Evolutionary conservation across 2,113 vertebrate species (phyloP), one percentile per base, ranked within the genome.

Genomic region (Setophaga petechia): DNA sequence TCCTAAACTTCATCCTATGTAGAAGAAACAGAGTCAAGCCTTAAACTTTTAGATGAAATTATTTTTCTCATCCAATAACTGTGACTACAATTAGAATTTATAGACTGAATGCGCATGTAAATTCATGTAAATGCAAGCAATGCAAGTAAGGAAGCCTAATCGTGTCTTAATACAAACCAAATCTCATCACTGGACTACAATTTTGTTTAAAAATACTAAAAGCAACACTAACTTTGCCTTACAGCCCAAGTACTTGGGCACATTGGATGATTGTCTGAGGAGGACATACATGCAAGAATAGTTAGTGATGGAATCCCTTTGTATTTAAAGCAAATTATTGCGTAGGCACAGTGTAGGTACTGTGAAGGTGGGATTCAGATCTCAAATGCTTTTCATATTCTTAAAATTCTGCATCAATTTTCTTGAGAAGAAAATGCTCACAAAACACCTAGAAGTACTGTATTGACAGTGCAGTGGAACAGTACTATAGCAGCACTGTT

Each of bases 101-200:
- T 52, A 49, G 17, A 44, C 9, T 35, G 58, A 24, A 2, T 54
- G 49, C 66, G 12, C 4, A 12, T 28, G 2, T 28, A 52, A 72
- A 72, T 63, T 17, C 3, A 46, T 62, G 23, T 31, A 65, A 82
- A 78, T 65, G 4, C 2, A 47, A 69, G 12, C 12, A 62, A 37
- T 24, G 13, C 4, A 20, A 16, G 8, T 39, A 30, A 62, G 54
- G 15, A 11, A 0, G 10, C 5, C 2, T 21, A 62, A n/a, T 6
- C 52, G 3, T 47, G 3, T 4, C 3, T 12, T 33, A 14, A 61
- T 83, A 37, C 24, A 67, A 79, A 87, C 66, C 2, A 3, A 76
- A 52, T 72, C 19, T 82, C 33, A 39, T 21, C 5, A 25, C 6
- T 39, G 27, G 37, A 65, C 39, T 57, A 35, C 5, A 47, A 12